phyloP scores from a whole-genome alignment of 2,888 invertebrate genomes.

The Dryadula phaetusa region DNA sequence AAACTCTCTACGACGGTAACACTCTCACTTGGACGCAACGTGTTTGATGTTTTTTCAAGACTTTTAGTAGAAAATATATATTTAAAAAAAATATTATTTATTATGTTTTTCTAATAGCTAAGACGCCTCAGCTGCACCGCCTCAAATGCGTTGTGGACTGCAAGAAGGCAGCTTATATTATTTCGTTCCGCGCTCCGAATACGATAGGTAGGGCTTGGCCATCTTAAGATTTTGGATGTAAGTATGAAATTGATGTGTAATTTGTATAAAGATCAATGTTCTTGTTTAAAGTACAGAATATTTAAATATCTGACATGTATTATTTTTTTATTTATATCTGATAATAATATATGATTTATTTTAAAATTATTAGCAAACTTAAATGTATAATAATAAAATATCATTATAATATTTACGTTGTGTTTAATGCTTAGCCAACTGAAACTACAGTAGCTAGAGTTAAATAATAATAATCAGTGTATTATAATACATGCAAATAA shows the following conservation, averaged over 20 bases:
- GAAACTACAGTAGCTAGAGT: neutral
- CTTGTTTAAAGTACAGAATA: too few species aligned
- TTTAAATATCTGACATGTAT: too few species aligned
- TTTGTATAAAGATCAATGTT: neutral
- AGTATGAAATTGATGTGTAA: neutral
- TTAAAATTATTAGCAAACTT: neutral
- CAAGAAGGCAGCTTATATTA: conserved; percentile 71
- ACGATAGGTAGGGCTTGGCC: conserved; percentile 58
- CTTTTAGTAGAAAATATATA: conserved; percentile 51
- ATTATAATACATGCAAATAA: neutral
- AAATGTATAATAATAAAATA: too few species aligned
- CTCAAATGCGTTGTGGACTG: conserved; percentile 62
- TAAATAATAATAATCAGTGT: conserved; percentile 1
- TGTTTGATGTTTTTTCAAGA: conserved; percentile 62
- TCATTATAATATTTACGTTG: neutral
- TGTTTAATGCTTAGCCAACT: conserved; percentile 3
- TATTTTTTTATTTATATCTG: too few species aligned
- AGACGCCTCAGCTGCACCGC: conserved; percentile 67
- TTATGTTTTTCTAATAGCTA: conserved; percentile 40
- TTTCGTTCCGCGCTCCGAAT: conserved; percentile 77
- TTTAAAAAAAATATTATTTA: conserved; percentile 33
- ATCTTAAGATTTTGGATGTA: conserved; percentile 28
- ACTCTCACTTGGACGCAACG: conserved; percentile 79
- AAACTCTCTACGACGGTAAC: conserved; percentile 77
- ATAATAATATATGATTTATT: too few species aligned